Percentiles rank a stretch among this genome's conserved stretches.
Conservation (phyloP, 2,888 invertebrate genomes). For the Drosophila acutilabella region DNA sequence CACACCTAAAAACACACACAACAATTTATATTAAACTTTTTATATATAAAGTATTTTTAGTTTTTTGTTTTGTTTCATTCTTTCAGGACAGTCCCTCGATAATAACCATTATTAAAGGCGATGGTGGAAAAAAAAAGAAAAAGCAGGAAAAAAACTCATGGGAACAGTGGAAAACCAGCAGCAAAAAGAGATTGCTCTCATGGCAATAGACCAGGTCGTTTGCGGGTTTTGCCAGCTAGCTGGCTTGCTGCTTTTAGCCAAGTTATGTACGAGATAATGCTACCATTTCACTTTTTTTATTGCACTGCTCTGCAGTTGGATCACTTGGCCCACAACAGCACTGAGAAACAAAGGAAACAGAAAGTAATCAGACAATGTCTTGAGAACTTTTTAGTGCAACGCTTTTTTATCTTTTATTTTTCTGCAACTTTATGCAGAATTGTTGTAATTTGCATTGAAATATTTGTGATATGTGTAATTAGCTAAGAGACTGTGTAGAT, state of each 20-base stretch:
- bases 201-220: slow-evolving; percentile 20
- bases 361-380: slow-evolving; percentile 32
- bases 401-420: neutral
- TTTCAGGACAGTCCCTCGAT: slow-evolving; percentile 16
- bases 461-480: slow-evolving; percentile 23
- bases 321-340: slow-evolving; percentile 15
- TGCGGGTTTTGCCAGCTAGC: neutral
- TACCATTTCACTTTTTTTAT: slow-evolving; percentile 34
- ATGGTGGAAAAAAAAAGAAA: slow-evolving; percentile 23
- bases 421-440: slow-evolving; percentile 3
- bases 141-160: slow-evolving; percentile 20
- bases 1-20: neutral
- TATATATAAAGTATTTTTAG: slow-evolving; percentile 11
- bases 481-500: slow-evolving; percentile 19
- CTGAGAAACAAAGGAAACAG: slow-evolving; percentile 20
- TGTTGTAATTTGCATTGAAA: slow-evolving; percentile 20
- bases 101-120: slow-evolving; percentile 27
- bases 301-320: slow-evolving; percentile 1
- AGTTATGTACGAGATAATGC: slow-evolving; percentile 33
- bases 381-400: slow-evolving; percentile 18
- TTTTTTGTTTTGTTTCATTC: neutral
- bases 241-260: slow-evolving; percentile 18
- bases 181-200: slow-evolving; percentile 29
- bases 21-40: neutral
- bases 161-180: slow-evolving; percentile 23